Evolutionary conservation across 35 echinoderm and acorn worm species (phyloP), one percentile per base, ranked within the genome.

Genomic region (Heliocidaris tuberculata): DNA sequence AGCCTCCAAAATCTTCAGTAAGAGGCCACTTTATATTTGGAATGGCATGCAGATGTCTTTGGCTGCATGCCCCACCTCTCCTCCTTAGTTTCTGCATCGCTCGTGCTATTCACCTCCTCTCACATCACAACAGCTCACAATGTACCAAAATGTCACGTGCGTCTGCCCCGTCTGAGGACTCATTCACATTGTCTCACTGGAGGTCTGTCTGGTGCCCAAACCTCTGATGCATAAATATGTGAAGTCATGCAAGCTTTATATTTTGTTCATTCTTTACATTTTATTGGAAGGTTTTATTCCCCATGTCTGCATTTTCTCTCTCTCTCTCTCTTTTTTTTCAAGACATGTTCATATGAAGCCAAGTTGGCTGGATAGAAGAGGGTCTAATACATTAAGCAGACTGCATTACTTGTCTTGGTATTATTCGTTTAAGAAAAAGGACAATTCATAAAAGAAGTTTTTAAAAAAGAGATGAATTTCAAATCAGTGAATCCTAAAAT

Each of bases 21-120:
- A 78, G 65, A 78, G 65, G 21, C 65, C 65, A 78, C 65, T 78
- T 78, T 78, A 78, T 78, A 78, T 78, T 78, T 78, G 65, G 65
- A 78, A 78, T 78, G 65, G 65, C 65, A 78, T 78, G 65, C 65
- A 78, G 65, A 29, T 78, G 65, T 78, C 19, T 78, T 78, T 78
- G 65, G 65, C 65, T 78, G 19, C 27, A 24, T 78, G 65, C 65
- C 65, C 65, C 65, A 78, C 65, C 65, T 78, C 27, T 8, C 19
- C 19, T 78, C 19, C 65, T 78, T 3, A 6, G 65, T 78, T 78
- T 78, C 15, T 78, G 21, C 21, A 17, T 78, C 65, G 27, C 65
- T 78, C 17, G 24, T 78, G 65, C 65, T 27, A 78, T 78, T 78
- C 65, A 78, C 65, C 65, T 78, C 65, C 2, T 78, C 65, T 78